Evolutionary conservation across 1,140 invertebrate species (phyloP).

Genomic region (Samia ricini): DNA sequence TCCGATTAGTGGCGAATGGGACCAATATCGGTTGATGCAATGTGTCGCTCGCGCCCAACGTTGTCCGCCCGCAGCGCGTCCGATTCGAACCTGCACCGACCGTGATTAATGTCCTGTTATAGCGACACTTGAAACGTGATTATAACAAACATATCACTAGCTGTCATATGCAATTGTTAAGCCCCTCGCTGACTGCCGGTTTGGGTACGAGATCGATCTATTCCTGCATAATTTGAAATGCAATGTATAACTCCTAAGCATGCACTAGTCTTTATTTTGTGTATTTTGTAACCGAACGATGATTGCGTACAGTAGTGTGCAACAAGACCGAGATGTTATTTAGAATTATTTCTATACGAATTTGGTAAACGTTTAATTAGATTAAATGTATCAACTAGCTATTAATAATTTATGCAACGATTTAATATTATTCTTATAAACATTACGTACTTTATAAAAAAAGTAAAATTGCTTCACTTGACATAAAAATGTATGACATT

Average conservation of each 20-base stretch:
- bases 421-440: not conserved
- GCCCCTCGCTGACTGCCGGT: not conserved
- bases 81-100: not conserved
- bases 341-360: slow-evolving; percentile 9
- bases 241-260: slow-evolving; percentile 2
- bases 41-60: not conserved
- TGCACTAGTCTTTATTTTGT: slow-evolving; percentile 13
- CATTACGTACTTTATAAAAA: not conserved
- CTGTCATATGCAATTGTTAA: slow-evolving; percentile 6
- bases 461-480: not conserved
- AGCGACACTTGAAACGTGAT: not conserved
- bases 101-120: slow-evolving; percentile 2
- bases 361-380: slow-evolving; percentile 16
- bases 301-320: slow-evolving; percentile 7
- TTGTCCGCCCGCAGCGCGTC: not conserved
- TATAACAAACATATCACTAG: slow-evolving; percentile 9
- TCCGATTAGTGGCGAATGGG: slow-evolving; percentile 2
- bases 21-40: slow-evolving; percentile 3
- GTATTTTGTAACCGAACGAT: slow-evolving; percentile 15
- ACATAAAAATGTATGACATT: no score
- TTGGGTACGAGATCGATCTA: not conserved
- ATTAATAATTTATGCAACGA: not conserved
- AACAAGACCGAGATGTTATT: slow-evolving; percentile 10
- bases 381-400: slow-evolving; percentile 2
- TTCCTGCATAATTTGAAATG: slow-evolving; percentile 7